Conservation (phyloP, 2,113 vertebrate species). For the Petromus typicus region DNA sequence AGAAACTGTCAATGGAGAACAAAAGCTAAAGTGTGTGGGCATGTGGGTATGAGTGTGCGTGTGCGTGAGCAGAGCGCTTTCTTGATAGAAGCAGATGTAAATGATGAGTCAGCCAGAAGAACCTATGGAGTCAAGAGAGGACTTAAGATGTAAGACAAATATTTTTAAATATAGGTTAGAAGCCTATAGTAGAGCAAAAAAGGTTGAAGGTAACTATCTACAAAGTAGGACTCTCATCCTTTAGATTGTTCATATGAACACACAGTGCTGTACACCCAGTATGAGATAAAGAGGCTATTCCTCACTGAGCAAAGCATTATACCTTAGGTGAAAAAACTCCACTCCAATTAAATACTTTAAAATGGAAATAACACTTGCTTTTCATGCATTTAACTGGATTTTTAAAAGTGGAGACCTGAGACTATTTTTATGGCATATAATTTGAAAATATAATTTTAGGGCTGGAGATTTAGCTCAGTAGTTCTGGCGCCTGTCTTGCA, state of each 20-base stretch:
- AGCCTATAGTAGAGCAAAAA: not conserved
- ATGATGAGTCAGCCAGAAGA: not conserved
- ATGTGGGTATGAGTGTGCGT: not conserved
- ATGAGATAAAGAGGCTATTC: constrained; percentile 27
- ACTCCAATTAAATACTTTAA: not conserved
- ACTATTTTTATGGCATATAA: constrained; percentile 1
- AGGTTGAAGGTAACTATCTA: not conserved
- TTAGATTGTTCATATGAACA: constrained; percentile 33
- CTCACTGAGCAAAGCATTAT: constrained; percentile 25
- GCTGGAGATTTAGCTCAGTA: too few relatives aligned
- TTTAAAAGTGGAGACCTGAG: not conserved
- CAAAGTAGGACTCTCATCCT: not conserved
- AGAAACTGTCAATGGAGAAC: not conserved
- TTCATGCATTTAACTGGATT: constrained; percentile 46
- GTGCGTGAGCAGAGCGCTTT: not conserved
- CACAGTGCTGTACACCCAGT: not conserved
- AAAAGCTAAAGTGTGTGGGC: constrained; percentile 5
- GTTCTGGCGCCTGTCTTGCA: too few relatives aligned
- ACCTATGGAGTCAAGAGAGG: not conserved
- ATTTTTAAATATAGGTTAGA: constrained; percentile 53
- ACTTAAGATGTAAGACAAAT: constrained; percentile 39
- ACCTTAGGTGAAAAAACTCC: not conserved
- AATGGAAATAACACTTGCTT: constrained; percentile 23
- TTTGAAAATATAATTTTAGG: constrained; percentile 62
- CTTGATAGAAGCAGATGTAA: not conserved